Evolutionary conservation across 2,113 vertebrate genomes (phyloP), one percentile per base, ranked within the genome.

Genomic region (Paratilapia polleni): DNA sequence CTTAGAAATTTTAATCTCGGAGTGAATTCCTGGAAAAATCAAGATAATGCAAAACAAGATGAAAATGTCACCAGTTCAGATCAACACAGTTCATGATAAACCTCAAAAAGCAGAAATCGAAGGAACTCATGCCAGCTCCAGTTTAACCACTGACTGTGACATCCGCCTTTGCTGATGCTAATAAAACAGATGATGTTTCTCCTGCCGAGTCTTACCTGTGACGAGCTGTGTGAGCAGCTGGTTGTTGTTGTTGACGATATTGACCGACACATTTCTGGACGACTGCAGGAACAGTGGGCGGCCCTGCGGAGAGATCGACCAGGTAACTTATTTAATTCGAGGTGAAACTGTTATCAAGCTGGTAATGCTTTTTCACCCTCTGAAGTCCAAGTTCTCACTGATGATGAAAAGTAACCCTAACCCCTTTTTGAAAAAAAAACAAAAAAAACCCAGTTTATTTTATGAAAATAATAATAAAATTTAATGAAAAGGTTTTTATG

Each of bases 201-300:
- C 6, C 38, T 4, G 12, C 73, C 8, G 14, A 4, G 26, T 15
- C 93, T 59, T 19, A 99, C 98, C 98, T 97, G 98, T 97, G 41
- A 98, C 94, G 15, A 99, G 97, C 92, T 97, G 98, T 31, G 97
- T 98, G 88, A 99, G 96, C 90, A 97, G 96, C 94, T 98, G 97
- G 79, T 97, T 97, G 94, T 99, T 97, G 91, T 95, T 96, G 78
- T 98, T 97, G 92, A 99, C 96, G 91, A 99, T 96, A 92, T 99
- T 99, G 92, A 99, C 96, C 3, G 98, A 98, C 82, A 99, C 95
- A 38, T 99, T 99, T 93, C 96, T 97, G 95, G 98, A 98, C 19
- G 98, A 99, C 94, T 99, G 98, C 96, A 99, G 97, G 95, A 97
- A 97, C 80, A 99, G 94, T 2, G 98, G 96, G 61, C 97, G 98